Percentiles rank a stretch among this genome's conserved stretches.
Conservation (phyloP, 2,797 vertebrate species). For the Apodemus agrarius region DNA sequence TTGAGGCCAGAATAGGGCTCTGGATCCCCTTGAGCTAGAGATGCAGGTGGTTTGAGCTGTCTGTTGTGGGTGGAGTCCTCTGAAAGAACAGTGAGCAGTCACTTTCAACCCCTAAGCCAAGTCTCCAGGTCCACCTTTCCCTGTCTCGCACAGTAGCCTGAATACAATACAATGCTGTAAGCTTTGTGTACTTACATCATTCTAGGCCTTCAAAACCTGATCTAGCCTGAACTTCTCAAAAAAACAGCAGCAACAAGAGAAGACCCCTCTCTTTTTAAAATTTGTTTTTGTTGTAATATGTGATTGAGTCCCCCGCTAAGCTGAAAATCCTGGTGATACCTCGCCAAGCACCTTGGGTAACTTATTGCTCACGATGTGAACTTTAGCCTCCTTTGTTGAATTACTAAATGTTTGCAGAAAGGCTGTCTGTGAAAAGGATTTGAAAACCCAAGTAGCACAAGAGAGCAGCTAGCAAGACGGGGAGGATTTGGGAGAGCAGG, state of each 20-base stretch:
- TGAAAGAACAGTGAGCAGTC: background rate
- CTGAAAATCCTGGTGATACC: background rate
- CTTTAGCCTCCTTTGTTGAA: background rate
- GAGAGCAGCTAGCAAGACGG: background rate
- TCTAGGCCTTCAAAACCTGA: background rate
- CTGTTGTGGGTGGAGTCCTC: background rate
- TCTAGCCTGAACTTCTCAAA: background rate
- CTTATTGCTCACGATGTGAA: background rate
- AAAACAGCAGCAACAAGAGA: background rate
- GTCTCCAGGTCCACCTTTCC: too few relatives aligned
- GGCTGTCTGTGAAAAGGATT: background rate
- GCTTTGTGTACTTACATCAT: background rate
- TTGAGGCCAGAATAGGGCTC: background rate
- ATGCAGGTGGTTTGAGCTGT: background rate
- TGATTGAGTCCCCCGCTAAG: background rate
- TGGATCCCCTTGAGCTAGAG: too few relatives aligned
- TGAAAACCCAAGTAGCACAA: background rate
- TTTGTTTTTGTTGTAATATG: background rate
- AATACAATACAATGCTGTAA: background rate
- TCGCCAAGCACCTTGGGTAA: background rate
- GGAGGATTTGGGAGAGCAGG: background rate
- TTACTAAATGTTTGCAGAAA: constrained; percentile 38
- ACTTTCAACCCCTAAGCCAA: background rate
- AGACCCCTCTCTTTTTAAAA: background rate
- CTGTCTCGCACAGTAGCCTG: background rate